Percentiles rank a stretch among this genome's conserved stretches.
Conservation (phyloP, 2,888 invertebrate species). For the Meandrusa payeni region DNA sequence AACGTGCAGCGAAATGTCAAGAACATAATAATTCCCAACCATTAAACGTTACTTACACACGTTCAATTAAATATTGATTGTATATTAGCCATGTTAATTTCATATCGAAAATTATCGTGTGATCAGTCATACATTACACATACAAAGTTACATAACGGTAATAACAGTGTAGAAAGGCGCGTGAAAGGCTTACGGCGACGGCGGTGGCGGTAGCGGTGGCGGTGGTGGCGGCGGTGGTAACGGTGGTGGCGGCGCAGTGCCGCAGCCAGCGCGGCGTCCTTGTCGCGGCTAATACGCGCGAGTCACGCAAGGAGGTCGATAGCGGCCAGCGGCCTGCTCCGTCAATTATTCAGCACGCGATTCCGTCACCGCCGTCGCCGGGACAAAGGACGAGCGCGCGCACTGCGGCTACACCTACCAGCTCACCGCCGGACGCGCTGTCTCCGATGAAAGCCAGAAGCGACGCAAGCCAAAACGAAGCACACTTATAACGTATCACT, state of each 20-base stretch:
- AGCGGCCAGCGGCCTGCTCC: slow-evolving; percentile 74
- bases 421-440: slow-evolving; percentile 54
- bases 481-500: slow-evolving; percentile 57
- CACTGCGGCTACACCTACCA: slow-evolving; percentile 55
- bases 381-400: slow-evolving; percentile 61
- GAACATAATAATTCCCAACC: too few species aligned
- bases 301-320: slow-evolving; percentile 79
- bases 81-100: too few species aligned
- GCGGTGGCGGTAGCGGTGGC: slow-evolving; percentile 39
- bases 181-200: slow-evolving; percentile 23
- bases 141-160: too few species aligned
- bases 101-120: too few species aligned
- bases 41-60: too few species aligned
- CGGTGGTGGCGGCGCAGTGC: slow-evolving; percentile 46
- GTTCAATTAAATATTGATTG: too few species aligned
- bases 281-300: slow-evolving; percentile 63
- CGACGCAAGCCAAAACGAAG: slow-evolving; percentile 44
- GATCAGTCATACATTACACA: too few species aligned
- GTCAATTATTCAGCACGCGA: slow-evolving; percentile 75
- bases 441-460: slow-evolving; percentile 42
- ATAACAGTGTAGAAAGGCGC: slow-evolving; percentile 38
- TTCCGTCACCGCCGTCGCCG: slow-evolving; percentile 52
- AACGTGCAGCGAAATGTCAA: too few species aligned
- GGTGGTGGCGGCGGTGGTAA: slow-evolving; percentile 35
- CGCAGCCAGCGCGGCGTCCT: slow-evolving; percentile 75